Base-by-base conservation (phyloP, 2,113 vertebrate genomes). In the Narcine bancroftii region DNA sequence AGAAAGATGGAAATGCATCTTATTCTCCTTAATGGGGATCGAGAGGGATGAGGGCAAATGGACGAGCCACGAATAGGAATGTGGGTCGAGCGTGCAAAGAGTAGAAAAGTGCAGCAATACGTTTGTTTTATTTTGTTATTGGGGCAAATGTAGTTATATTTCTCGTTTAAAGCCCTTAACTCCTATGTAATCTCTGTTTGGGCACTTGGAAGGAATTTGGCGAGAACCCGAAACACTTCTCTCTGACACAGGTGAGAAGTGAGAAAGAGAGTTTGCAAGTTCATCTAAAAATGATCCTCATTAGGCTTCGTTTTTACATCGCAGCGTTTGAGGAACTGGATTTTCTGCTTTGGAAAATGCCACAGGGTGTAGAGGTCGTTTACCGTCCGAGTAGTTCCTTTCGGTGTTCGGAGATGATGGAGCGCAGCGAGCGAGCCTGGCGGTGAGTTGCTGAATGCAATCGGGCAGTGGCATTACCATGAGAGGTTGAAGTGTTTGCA, bases 401-500 rank as follows among this genome's bases (percentile, higher is more conserved):
- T 39, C 4, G n/a, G 9, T 53, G 29, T 7, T 7, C 17, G 33
- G 81, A 6, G 17, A 17, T 29, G 33, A n/a, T 36, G 26, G 26
- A 81, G 36, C 24, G 24, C 63, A 15, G 63, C 4, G 3, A 69
- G 65, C 4, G 63, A 71, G 65, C 3, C 26, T 33, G 89, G 39
- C 42, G 89, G 39, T 29, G 36, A 91, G 89, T 47, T 29, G 26
- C 89, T 91, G 89, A 29, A 42, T 45, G 13, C 11, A 15, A 33
- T 17, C 21, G 39, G n/a, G 10, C 89, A 33, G 24, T 91, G 65
- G 13, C 47, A 45, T 69, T 91, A 24, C 71, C 33, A 91, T 91
- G 69, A 71, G 60, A 91, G 7, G 29, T 91, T 65, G 56, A 65
- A 89, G 56, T 89, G 85, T 39, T 91, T 91, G 26, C 89, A 42